These are phyloP conservation scores for Tinea trinotella DNA, from an alignment of 2,888 invertebrate genomes.

Conservation along the genomic window DNA sequence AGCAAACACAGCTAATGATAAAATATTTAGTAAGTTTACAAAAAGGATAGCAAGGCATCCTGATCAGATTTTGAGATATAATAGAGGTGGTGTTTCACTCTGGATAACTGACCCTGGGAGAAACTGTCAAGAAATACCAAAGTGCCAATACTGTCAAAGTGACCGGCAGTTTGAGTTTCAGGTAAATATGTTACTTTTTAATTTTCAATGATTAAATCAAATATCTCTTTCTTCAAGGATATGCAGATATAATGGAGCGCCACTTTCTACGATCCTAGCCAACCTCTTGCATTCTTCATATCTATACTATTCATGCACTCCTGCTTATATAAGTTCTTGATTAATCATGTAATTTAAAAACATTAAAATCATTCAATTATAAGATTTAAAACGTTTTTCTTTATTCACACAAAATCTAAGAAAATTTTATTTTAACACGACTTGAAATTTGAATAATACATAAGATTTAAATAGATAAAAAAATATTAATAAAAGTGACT, in stretches of 20 bases:
- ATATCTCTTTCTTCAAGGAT: slow-evolving; percentile 6
- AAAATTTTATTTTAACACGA: too few species aligned
- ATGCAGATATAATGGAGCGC: too few species aligned
- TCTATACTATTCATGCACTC: too few species aligned
- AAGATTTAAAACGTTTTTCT: too few species aligned
- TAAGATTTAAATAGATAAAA: too few species aligned
- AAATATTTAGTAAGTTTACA: slow-evolving; percentile 83
- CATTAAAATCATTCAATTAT: not conserved
- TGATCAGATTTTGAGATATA: slow-evolving; percentile 87
- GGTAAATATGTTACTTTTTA: slow-evolving; percentile 51
- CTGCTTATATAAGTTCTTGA: too few species aligned
- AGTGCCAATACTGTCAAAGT: slow-evolving; percentile 81
- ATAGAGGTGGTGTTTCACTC: slow-evolving; percentile 83
- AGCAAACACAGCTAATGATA: slow-evolving; percentile 75
- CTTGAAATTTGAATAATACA: too few species aligned
- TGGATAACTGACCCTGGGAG: slow-evolving; percentile 79
- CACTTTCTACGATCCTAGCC: too few species aligned
- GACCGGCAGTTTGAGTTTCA: slow-evolving; percentile 92
- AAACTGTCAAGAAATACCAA: slow-evolving; percentile 72
- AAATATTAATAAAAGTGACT: too few species aligned
- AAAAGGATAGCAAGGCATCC: slow-evolving; percentile 79
- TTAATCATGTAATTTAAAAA: not conserved
- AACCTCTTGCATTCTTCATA: too few species aligned
- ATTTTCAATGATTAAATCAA: not conserved
- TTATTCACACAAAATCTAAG: too few species aligned